phyloP scores from a whole-genome alignment of 2,113 vertebrate species.

The Oreochromis niloticus region DNA sequence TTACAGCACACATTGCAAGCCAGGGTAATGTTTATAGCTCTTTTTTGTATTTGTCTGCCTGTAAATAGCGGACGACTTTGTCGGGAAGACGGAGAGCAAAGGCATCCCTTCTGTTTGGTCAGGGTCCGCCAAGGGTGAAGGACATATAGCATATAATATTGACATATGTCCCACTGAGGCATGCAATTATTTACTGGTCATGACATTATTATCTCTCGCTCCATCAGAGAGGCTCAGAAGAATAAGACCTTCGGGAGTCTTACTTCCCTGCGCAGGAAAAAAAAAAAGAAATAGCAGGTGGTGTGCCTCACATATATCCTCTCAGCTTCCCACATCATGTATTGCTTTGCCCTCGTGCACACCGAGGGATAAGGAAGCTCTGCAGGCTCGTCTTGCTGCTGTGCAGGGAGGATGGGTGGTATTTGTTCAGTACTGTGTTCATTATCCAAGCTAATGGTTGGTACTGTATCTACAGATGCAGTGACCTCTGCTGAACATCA shows the following conservation, averaged over 20 bases:
- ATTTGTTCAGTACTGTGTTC: slow-evolving; percentile 58
- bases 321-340: slow-evolving; percentile 66
- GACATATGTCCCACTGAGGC: slow-evolving; percentile 77
- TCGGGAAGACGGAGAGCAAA: slow-evolving; percentile 18
- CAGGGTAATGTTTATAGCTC: background rate
- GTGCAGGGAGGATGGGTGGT: slow-evolving; percentile 23
- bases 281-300: slow-evolving; percentile 74
- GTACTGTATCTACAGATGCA: slow-evolving; percentile 49
- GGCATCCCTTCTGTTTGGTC: slow-evolving; percentile 64
- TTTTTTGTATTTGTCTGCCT: background rate
- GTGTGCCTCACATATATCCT: slow-evolving; percentile 71
- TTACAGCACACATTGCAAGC: background rate
- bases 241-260: slow-evolving; percentile 74
- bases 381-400: slow-evolving; percentile 44
- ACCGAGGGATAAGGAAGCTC: slow-evolving; percentile 51
- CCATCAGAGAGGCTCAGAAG: slow-evolving; percentile 78
- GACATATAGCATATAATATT: slow-evolving; percentile 75
- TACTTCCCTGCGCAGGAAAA: slow-evolving; percentile 64
- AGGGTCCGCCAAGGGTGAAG: slow-evolving; percentile 74
- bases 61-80: slow-evolving; percentile 46
- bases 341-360: slow-evolving; percentile 74
- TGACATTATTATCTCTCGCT: slow-evolving; percentile 81
- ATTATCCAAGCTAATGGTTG: slow-evolving; percentile 58
- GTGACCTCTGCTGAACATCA: slow-evolving; percentile 59
- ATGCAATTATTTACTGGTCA: slow-evolving; percentile 82